Conservation (phyloP, 2,888 invertebrate species). For the Heliconius hortense region DNA sequence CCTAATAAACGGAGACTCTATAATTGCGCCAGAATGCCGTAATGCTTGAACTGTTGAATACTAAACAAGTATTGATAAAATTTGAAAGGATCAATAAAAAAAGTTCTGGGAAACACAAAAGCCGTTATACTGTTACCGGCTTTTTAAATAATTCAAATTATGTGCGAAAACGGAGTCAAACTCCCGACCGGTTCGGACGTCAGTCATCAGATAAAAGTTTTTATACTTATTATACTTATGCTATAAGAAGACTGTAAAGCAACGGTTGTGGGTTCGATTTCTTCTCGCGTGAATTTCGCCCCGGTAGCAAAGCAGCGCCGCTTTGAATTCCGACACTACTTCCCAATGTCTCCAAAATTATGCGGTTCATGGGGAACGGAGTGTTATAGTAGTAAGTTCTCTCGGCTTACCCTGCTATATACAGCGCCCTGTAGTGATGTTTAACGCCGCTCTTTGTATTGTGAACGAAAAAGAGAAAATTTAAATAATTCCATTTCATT, state of each 20-base stretch:
- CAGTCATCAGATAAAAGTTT: slow-evolving; percentile 6
- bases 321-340: background rate
- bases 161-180: slow-evolving; percentile 20
- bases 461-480: background rate
- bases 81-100: slow-evolving; percentile 14
- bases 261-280: background rate
- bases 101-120: slow-evolving; percentile 8
- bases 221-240: background rate
- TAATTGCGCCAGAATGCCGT: background rate
- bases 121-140: slow-evolving; percentile 11
- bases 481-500: background rate
- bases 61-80: slow-evolving; percentile 12
- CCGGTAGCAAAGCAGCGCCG: background rate
- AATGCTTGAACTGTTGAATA: background rate
- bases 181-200: slow-evolving; percentile 16
- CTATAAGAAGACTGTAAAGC: background rate
- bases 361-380: background rate
- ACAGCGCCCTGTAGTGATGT: background rate
- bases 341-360: background rate
- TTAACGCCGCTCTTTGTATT: background rate
- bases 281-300: background rate
- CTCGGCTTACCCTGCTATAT: too few relatives aligned
- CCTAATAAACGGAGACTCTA: background rate
- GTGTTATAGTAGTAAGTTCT: too few relatives aligned
- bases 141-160: slow-evolving; percentile 24